A percentile compares a stretch with the other conserved stretches of the same genome.
Evolutionary conservation across 2,797 vertebrate species (phyloP).

Genomic region (Gymnopithys bicolor): DNA sequence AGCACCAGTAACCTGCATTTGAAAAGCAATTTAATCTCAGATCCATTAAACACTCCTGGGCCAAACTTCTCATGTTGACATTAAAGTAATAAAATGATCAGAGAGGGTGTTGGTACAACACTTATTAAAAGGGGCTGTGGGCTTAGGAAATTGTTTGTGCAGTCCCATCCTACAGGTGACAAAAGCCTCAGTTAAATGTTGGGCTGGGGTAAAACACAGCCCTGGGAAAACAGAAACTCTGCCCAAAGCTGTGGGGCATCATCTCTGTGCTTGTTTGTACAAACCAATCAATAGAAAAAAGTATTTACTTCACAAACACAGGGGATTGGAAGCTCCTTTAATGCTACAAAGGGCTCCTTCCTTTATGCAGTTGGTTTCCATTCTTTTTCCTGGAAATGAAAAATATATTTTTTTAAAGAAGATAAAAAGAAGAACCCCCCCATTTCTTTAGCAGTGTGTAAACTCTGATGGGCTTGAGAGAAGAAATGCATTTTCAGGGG

Average conservation of each 20-base stretch:
- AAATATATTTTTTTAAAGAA: not conserved
- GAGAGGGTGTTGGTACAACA: not conserved
- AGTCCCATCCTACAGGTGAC: not conserved
- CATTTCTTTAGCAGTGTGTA: not conserved
- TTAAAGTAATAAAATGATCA: not conserved
- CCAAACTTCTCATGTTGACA: not conserved
- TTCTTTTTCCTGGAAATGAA: not conserved
- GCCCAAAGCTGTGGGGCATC: not conserved
- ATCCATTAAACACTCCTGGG: not conserved
- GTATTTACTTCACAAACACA: not conserved
- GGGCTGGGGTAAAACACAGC: not conserved
- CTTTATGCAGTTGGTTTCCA: not conserved
- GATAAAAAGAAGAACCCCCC: rapidly evolving
- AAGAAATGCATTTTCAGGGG: not conserved
- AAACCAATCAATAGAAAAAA: not conserved
- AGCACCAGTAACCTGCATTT: not conserved
- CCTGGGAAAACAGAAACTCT: not conserved
- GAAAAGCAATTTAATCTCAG: not conserved
- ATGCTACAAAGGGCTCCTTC: not conserved
- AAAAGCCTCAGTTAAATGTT: not conserved
- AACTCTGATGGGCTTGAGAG: not conserved
- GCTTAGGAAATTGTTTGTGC: not conserved
- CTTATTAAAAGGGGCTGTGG: not conserved
- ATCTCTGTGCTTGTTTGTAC: not conserved
- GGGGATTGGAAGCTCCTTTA: not conserved